phyloP scores from a whole-genome alignment of 2,888 invertebrate species.

The Drosophila prostipennis region DNA sequence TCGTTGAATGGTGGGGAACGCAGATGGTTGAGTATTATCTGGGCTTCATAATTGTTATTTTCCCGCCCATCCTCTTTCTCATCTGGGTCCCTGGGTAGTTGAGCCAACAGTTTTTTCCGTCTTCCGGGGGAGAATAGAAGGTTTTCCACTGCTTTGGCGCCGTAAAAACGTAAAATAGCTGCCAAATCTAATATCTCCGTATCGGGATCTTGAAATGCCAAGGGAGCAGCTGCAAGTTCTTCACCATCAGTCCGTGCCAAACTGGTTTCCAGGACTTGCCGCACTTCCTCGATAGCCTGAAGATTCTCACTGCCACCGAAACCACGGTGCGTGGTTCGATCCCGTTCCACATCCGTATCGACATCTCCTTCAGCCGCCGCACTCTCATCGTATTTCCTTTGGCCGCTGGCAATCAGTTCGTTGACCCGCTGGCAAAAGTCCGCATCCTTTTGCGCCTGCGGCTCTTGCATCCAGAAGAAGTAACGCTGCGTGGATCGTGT shows the following conservation, averaged over 20 bases:
- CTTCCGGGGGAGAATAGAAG: not conserved
- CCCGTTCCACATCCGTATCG: constrained; percentile 30
- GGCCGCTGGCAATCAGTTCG: constrained; percentile 87
- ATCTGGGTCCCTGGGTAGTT: constrained; percentile 8
- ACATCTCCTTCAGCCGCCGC: constrained; percentile 85
- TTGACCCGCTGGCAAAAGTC: constrained; percentile 95
- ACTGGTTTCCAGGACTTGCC: not conserved
- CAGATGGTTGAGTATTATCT: constrained; percentile 91
- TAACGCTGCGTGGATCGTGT: constrained; percentile 95
- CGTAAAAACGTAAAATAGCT: not conserved
- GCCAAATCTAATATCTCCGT: not conserved
- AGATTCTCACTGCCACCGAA: constrained; percentile 7
- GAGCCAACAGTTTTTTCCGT: constrained; percentile 1
- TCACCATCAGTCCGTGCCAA: too few species aligned
- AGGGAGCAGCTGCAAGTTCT: not conserved
- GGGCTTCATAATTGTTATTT: constrained; percentile 31
- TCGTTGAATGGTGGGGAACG: constrained; percentile 96
- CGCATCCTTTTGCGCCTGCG: constrained; percentile 96
- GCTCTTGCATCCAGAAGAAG: constrained; percentile 99
- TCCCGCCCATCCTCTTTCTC: constrained; percentile 81
- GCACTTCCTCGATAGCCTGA: not conserved
- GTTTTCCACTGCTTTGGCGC: not conserved
- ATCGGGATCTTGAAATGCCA: not conserved
- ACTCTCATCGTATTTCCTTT: not conserved
- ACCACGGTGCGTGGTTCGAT: not conserved